These are phyloP conservation scores for Fopius arisanus DNA, from an alignment of 1,140 invertebrate genomes.

Conservation along the genomic window DNA sequence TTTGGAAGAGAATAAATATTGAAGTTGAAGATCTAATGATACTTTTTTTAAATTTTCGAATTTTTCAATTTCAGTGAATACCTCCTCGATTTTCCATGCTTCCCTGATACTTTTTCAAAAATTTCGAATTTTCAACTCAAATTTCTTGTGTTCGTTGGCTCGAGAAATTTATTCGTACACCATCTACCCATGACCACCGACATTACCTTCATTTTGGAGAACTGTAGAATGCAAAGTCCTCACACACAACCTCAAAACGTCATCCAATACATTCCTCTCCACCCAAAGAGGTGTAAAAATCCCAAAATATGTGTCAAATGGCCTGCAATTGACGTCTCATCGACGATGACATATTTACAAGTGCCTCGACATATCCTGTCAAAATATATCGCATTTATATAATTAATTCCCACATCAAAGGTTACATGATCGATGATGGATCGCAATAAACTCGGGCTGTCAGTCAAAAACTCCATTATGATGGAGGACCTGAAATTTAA, in stretches of 20 bases:
- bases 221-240: too few species aligned
- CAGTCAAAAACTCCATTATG: conserved; percentile 47
- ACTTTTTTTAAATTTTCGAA: too few species aligned
- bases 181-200: too few species aligned
- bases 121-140: too few species aligned
- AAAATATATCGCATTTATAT: neutral
- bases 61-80: too few species aligned
- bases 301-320: neutral
- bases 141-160: too few species aligned
- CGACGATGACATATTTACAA: neutral
- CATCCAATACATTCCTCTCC: neutral
- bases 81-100: too few species aligned
- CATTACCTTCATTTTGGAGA: too few species aligned
- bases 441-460: conserved; percentile 43
- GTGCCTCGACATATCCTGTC: neutral
- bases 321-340: neutral
- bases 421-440: conserved; percentile 34
- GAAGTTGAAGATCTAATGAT: too few species aligned
- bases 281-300: neutral
- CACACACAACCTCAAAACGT: neutral
- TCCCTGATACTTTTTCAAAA: too few species aligned
- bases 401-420: neutral
- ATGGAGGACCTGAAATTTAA: conserved; percentile 60
- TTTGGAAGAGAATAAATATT: too few species aligned
- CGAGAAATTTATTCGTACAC: too few species aligned